phyloP scores from a whole-genome alignment of 2,888 invertebrate species.

The Caenorhabditis sulstoni region DNA sequence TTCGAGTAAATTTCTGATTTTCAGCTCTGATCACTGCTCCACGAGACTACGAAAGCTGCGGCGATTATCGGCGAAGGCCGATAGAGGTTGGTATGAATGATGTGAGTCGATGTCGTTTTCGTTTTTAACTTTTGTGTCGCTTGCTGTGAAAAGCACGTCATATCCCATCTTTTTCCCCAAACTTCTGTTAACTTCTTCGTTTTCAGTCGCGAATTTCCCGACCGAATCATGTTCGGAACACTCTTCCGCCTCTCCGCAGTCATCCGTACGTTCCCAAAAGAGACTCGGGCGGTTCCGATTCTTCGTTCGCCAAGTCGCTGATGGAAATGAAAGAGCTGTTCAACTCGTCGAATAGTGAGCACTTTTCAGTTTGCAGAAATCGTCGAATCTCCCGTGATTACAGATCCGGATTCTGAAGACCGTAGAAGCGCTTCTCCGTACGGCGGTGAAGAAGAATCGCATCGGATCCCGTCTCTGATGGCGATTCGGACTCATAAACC shows the following conservation, averaged over 20 bases:
- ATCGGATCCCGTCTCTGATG: conserved; percentile 57
- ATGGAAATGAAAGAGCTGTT: conserved; percentile 1
- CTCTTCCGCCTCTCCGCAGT: conserved; percentile 22
- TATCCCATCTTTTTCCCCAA: neutral
- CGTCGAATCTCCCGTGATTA: neutral
- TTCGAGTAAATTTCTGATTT: neutral
- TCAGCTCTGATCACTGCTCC: conserved; percentile 43
- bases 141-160: neutral
- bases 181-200: neutral
- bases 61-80: conserved; percentile 11
- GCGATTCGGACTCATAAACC: conserved; percentile 56
- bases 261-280: conserved; percentile 23
- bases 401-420: conserved; percentile 12
- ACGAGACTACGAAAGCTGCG: neutral
- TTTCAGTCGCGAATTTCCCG: conserved; percentile 47
- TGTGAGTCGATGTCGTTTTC: conserved; percentile 53
- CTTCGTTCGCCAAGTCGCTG: neutral
- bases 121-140: neutral
- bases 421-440: neutral
- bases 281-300: neutral
- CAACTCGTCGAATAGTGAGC: neutral
- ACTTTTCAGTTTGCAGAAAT: neutral
- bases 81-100: conserved; percentile 63
- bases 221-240: conserved; percentile 7
- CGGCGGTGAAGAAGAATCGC: conserved; percentile 11